Base-by-base conservation (phyloP, 2,113 vertebrate species). In the Ictalurus furcatus region DNA sequence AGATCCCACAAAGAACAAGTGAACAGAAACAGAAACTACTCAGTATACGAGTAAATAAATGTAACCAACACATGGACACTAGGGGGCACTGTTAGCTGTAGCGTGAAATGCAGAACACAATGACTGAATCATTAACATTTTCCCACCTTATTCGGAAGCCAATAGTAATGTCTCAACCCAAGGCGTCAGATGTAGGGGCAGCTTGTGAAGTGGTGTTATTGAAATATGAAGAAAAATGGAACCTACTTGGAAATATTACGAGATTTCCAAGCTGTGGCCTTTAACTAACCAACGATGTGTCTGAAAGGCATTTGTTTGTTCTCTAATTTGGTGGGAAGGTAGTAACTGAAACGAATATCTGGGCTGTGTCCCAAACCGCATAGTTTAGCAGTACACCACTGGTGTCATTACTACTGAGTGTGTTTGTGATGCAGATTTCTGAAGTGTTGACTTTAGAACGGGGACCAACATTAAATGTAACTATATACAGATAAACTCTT, bases 31-130 rank as follows among this genome's bases (percentile, higher is more conserved):
- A 86, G 61, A 1, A 44, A 21, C 48, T 44, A 34, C 28, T 83
- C 25, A 85, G n/a, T 9, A n/a, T 4, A 30, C 28, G 16, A 85
- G 58, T 89, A 23, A 88, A 30, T 21, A 69, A 37, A 21, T n/a
- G 3, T n/a, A 40, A 40, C 14, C 58, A 28, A 73, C 7, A 76
- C 9, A 40, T 65, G 17, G 9, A 28, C 82, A 67, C 63, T 56
- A 71, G 71, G 73, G 79, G 87, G 65, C 78, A 88, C 63, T 83
- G 65, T 88, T 73, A 48, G 23, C 48, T 63, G 34, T 37, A 6
- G 13, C 28, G 30, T 58, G 1, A 37, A 88, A 69, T 81, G 19
- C 58, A 87, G 44, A 69, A 67, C 17, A 48, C 13, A 40, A 19
- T 86, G 17, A 48, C 25, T 65, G 34, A 48, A 30, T 44, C 44